Percentiles rank a stretch among this genome's conserved stretches.
phyloP scores from a whole-genome alignment of 2,888 invertebrate genomes.

The Clistopyga incitator region DNA sequence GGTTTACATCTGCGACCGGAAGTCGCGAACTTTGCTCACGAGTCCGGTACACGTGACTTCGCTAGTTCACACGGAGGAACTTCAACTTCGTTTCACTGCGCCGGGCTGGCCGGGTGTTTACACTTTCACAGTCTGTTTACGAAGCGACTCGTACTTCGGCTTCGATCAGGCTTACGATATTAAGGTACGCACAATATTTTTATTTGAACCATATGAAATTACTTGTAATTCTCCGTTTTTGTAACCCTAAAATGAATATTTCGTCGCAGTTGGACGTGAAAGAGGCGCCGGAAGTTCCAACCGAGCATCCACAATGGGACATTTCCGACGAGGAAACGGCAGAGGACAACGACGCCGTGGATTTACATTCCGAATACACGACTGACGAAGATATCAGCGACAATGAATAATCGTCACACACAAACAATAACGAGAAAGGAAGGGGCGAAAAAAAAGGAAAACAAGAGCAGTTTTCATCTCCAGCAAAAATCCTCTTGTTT shows the following conservation, averaged over 20 bases:
- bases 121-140: constrained; percentile 95
- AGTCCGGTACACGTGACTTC: constrained; percentile 97
- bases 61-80: constrained; percentile 94
- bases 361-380: constrained; percentile 88
- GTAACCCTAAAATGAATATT: background rate
- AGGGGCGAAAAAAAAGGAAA: constrained; percentile 24
- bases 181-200: constrained; percentile 86
- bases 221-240: background rate
- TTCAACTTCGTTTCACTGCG: constrained; percentile 96
- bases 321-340: constrained; percentile 96
- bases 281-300: constrained; percentile 96
- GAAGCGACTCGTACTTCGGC: constrained; percentile 97
- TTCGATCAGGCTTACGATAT: constrained; percentile 98
- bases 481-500: background rate
- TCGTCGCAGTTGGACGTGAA: constrained; percentile 93
- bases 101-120: constrained; percentile 97
- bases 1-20: constrained; percentile 98
- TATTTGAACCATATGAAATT: constrained; percentile 22
- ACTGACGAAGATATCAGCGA: constrained; percentile 89
- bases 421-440: constrained; percentile 6
- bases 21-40: constrained; percentile 95
- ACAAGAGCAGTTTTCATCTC: background rate
- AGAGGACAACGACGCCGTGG: constrained; percentile 87
- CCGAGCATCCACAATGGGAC: constrained; percentile 99
- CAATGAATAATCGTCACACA: constrained; percentile 79